Evolutionary conservation across 1,140 invertebrate genomes (phyloP).

Genomic region (Heliconius eleuchia): DNA sequence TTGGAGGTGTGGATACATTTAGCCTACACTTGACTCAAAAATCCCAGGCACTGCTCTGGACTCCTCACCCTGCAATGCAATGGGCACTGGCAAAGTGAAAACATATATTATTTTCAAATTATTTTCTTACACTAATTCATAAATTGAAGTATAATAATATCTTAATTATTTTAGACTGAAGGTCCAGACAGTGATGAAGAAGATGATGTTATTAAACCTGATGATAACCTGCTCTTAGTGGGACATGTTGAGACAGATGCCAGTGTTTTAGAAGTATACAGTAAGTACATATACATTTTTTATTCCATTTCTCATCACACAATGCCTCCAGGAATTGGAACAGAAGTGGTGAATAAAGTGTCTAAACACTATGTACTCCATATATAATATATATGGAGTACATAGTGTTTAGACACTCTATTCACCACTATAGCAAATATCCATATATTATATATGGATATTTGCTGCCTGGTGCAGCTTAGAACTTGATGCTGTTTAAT

Average conservation of each 20-base stretch:
- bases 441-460: too few species aligned
- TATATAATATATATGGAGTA: too few species aligned
- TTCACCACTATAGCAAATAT: too few species aligned
- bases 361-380: too few species aligned
- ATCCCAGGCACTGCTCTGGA: background rate
- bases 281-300: constrained; percentile 75
- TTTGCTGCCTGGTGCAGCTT: too few species aligned
- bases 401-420: too few species aligned
- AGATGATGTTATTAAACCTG: constrained; percentile 93
- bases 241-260: constrained; percentile 93
- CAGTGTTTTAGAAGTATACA: constrained; percentile 93
- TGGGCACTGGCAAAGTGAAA: background rate
- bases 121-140: background rate
- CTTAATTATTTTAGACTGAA: constrained; percentile 72
- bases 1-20: too few species aligned
- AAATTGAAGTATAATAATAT: background rate
- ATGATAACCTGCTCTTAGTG: constrained; percentile 95
- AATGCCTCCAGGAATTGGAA: too few species aligned
- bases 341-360: too few species aligned
- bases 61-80: background rate
- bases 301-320: too few species aligned
- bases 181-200: constrained; percentile 93
- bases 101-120: background rate
- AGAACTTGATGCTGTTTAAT: too few species aligned
- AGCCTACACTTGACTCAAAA: too few species aligned